phyloP scores from a whole-genome alignment of 1,140 invertebrate genomes.

The Eufriesea mexicana region DNA sequence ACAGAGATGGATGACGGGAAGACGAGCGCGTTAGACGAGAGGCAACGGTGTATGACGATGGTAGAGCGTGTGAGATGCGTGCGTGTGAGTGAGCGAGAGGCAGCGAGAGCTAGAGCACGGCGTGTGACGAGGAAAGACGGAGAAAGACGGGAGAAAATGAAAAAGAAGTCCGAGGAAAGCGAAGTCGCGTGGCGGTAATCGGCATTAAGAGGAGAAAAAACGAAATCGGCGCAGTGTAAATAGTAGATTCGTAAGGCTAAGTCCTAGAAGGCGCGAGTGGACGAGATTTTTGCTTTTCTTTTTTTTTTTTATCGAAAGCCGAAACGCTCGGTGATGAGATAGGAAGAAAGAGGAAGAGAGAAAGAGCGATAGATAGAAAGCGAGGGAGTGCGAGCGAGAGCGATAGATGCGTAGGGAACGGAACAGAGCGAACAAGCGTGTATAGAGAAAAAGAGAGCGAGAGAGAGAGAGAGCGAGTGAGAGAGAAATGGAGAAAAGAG shows the following conservation, averaged over 20 bases:
- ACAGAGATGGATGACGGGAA: neutral
- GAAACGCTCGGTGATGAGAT: conserved; percentile 13
- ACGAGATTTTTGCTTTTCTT: conserved; percentile 38
- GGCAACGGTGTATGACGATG: conserved; percentile 8
- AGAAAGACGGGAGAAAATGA: neutral
- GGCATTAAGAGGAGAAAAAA: neutral
- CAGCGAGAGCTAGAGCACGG: conserved; percentile 19
- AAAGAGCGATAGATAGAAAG: neutral
- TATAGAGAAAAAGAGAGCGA: neutral
- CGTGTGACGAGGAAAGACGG: neutral
- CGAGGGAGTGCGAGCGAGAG: neutral
- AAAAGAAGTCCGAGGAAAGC: neutral
- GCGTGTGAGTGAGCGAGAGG: conserved; percentile 26
- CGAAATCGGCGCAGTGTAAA: conserved; percentile 53
- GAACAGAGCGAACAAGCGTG: too few species aligned
- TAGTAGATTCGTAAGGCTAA: conserved; percentile 64
- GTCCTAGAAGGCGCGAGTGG: conserved; percentile 60
- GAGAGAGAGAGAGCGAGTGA: conserved; percentile 31
- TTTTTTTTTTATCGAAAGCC: conserved; percentile 23
- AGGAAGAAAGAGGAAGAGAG: neutral
- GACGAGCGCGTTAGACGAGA: too few species aligned
- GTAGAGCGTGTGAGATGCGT: conserved; percentile 16
- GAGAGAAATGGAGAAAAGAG: conserved; percentile 53
- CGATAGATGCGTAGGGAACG: too few species aligned
- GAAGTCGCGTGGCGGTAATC: conserved; percentile 38